Conservation (phyloP, 1,140 invertebrate genomes). For the Leptoteleia sp. region DNA sequence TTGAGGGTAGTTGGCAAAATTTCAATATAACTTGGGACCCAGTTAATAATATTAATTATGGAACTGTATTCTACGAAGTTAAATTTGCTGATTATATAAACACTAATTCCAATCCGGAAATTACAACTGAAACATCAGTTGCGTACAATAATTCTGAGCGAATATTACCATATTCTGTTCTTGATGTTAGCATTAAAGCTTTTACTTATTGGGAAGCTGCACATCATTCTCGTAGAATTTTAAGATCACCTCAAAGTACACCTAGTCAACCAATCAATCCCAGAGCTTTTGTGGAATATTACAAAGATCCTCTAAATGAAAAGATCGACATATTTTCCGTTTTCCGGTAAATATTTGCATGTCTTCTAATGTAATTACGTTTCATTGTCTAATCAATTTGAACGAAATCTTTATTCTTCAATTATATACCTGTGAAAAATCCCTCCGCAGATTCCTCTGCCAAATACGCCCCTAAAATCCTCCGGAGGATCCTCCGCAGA, state of each 20-base stretch:
- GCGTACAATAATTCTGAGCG: slow-evolving; percentile 79
- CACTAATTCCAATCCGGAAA: slow-evolving; percentile 74
- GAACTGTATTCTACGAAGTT: slow-evolving; percentile 91
- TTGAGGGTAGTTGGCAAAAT: slow-evolving; percentile 86
- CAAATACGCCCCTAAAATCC: no score
- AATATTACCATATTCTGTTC: slow-evolving; percentile 85
- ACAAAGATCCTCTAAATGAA: slow-evolving; percentile 74
- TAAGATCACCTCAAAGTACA: slow-evolving; percentile 86
- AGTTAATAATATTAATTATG: slow-evolving; percentile 88
- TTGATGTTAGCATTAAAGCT: slow-evolving; percentile 88
- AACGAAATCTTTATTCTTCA: no score
- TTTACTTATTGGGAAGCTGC: slow-evolving; percentile 92
- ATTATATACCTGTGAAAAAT: no score
- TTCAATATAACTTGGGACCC: slow-evolving; percentile 92
- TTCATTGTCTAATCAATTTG: no score
- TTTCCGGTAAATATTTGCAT: slow-evolving; percentile 77
- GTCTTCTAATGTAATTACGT: no score
- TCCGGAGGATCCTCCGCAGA: no score
- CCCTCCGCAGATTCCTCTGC: no score
- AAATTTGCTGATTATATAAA: slow-evolving; percentile 83
- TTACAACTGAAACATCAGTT: slow-evolving; percentile 75
- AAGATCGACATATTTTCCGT: slow-evolving; percentile 81
- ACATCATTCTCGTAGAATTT: slow-evolving; percentile 81
- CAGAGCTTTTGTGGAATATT: slow-evolving; percentile 85
- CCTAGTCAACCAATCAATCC: slow-evolving; percentile 87